Base-by-base conservation (phyloP, 1,140 invertebrate species). In the Solenopsis invicta region DNA sequence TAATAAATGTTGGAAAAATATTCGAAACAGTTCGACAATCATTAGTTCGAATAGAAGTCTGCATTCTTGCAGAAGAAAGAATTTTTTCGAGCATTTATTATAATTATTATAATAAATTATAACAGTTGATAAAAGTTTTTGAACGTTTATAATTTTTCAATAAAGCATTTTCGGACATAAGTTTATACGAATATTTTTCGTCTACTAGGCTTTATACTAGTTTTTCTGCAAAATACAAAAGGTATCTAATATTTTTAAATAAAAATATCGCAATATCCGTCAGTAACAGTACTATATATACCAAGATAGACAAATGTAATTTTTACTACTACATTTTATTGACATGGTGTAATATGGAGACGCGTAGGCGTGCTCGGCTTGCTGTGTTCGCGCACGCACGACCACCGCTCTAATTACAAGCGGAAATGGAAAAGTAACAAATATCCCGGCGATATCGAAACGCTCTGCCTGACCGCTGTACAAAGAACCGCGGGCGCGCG, bases 391-490 rank as follows among this genome's bases (percentile, higher is more conserved):
- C 2, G 45, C 48, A 18, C 45, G 37, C 54, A 41, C 24, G 54
- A 13, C 34, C 18, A 48, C n/a, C 37, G 86, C 59, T 80, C 66
- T 91, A 91, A 91, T 91, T 91, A 84, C 85, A 56, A 48, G 9
- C 78, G 89, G 90, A 91, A 91, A 91, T 85, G 85, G 78, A 91
- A 91, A 89, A 89, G 72, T 69, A 87, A 87, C 74, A 64, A 87
- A 74, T 69, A 66, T 52, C 21, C 12, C 52, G 24, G 3, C 29
- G 67, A 84, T 74, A 87, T 84, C 85, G 16, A 84, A 87, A 8
- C n/a, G 12, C 9, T 59, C 21, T 50, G 37, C 34, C 41, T 48
- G 24, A 37, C 34, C 37, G 34, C 21, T 13, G 48, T 24, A 16
- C 59, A 50, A 74, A 71, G 75, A 64, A 45, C 54, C 50, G 29